Conservation (phyloP, 2,797 vertebrate species). For the Emys orbicularis region DNA sequence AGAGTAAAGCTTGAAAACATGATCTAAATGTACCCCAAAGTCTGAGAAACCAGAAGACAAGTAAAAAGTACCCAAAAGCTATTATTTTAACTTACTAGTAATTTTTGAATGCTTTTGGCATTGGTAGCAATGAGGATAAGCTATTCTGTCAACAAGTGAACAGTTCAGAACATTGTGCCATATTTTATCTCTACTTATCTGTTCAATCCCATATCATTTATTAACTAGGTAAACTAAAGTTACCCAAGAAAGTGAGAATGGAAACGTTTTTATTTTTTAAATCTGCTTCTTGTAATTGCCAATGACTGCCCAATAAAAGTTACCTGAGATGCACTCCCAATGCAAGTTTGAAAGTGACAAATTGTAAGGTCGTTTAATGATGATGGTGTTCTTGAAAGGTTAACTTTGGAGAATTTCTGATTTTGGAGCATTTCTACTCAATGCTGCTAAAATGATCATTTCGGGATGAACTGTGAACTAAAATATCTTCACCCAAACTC, state of each 20-base stretch:
- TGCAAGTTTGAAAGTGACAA: neutral
- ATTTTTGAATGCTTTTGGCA: neutral
- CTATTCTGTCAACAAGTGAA: fast-evolving
- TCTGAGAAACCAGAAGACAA: neutral
- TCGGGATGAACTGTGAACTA: neutral
- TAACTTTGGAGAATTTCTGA: neutral
- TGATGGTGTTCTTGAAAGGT: neutral
- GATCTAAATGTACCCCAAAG: constrained; percentile 2
- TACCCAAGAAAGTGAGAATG: neutral
- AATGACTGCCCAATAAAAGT: neutral
- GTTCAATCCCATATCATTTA: neutral
- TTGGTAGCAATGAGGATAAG: neutral
- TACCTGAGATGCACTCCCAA: neutral
- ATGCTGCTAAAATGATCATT: neutral
- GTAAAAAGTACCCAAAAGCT: neutral
- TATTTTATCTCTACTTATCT: neutral
- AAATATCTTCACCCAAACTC: neutral
- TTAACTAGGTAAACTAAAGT: neutral
- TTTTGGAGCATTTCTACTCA: neutral
- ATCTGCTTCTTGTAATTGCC: neutral
- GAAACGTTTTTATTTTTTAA: neutral
- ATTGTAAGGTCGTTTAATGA: neutral
- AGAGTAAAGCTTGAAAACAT: constrained; percentile 41
- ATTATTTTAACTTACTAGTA: too few species aligned
- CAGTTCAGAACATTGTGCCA: neutral